These are phyloP conservation scores for Castor canadensis DNA, from an alignment of 2,113 vertebrate genomes.

Conservation along the genomic window DNA sequence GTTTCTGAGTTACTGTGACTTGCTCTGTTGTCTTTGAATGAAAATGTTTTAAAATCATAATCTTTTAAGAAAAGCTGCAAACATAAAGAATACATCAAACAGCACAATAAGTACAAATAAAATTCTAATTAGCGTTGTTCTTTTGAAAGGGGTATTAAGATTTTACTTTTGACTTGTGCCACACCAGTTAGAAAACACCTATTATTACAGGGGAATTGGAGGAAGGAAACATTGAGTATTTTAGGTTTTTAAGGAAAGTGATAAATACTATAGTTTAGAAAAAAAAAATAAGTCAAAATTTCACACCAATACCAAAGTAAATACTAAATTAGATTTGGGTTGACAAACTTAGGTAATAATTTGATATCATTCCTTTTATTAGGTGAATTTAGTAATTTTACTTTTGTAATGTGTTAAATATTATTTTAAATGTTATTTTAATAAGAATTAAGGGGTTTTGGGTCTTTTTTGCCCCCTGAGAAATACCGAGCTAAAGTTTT, in stretches of 20 bases:
- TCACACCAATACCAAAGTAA: conserved; percentile 25
- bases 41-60: conserved; percentile 56
- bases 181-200: conserved; percentile 65
- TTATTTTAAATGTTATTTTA: conserved; percentile 44
- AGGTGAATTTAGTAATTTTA: conserved; percentile 69
- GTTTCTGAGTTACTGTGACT: conserved; percentile 21
- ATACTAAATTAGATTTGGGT: conserved; percentile 39
- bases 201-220: conserved; percentile 35
- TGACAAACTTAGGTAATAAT: conserved; percentile 37
- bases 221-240: not conserved
- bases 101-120: not conserved
- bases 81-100: conserved; percentile 20
- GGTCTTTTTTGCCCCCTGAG: conserved; percentile 25
- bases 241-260: not conserved
- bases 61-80: conserved; percentile 44
- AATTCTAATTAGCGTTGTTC: not conserved
- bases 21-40: conserved; percentile 32
- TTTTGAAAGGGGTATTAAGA: not conserved
- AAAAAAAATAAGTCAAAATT: conserved; percentile 53
- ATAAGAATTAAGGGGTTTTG: conserved; percentile 38
- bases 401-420: too few relatives aligned
- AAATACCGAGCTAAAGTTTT: conserved; percentile 89
- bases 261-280: conserved; percentile 26
- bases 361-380: conserved; percentile 63
- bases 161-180: not conserved